Conservation (phyloP, 2,113 vertebrate species). For the Dipodomys stephensi region DNA sequence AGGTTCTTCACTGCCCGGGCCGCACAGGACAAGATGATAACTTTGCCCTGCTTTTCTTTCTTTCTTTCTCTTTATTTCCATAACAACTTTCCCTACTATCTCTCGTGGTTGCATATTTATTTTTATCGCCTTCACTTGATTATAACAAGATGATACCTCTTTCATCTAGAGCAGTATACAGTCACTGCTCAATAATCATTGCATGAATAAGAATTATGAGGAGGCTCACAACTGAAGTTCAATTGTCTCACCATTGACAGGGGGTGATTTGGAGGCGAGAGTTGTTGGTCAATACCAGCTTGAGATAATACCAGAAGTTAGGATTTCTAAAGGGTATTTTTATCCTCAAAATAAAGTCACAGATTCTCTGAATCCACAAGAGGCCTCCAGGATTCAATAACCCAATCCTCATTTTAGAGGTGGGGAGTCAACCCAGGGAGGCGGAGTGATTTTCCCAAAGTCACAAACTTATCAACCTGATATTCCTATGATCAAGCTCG, state of each 20-base stretch:
- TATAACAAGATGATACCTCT: neutral
- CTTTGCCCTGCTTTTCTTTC: neutral
- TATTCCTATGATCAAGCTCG: neutral
- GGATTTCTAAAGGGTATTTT: neutral
- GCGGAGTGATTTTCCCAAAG: neutral
- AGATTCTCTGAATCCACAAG: constrained; percentile 9
- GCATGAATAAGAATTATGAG: too few relatives aligned
- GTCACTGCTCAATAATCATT: neutral
- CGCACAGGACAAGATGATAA: neutral
- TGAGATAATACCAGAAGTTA: neutral
- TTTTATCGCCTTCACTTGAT: neutral
- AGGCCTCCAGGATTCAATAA: neutral
- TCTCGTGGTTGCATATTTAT: neutral
- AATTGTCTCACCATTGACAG: neutral
- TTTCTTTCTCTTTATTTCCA: neutral
- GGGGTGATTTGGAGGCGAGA: neutral
- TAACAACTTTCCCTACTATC: neutral
- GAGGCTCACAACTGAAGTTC: too few relatives aligned
- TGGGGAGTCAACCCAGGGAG: neutral
- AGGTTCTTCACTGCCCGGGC: neutral
- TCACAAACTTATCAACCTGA: neutral
- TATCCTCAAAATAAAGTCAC: neutral
- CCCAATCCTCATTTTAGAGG: neutral
- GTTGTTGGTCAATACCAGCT: neutral
- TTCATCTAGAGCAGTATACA: neutral